These are phyloP conservation scores for Polymixis lichenea DNA, from an alignment of 2,888 invertebrate genomes.

Conservation along the genomic window DNA sequence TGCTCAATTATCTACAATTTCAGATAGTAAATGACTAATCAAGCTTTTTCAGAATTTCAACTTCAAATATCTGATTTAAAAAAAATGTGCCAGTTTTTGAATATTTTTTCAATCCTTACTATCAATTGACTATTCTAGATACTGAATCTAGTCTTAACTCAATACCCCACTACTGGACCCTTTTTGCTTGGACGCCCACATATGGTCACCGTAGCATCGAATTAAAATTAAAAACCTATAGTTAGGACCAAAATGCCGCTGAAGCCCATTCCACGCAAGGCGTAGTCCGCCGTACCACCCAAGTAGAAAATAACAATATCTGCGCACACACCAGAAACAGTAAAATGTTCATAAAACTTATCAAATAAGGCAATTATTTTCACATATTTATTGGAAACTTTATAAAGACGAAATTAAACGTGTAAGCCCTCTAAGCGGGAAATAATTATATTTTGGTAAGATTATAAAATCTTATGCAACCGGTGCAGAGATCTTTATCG, in stretches of 20 bases:
- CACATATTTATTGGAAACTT: slow-evolving; percentile 72
- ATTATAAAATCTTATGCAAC: slow-evolving; percentile 64
- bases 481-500: slow-evolving; percentile 60
- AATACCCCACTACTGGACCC: too few species aligned
- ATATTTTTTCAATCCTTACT: too few species aligned
- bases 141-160: too few species aligned
- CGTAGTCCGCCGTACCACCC: slow-evolving; percentile 52
- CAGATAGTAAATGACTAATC: too few species aligned
- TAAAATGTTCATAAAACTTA: slow-evolving; percentile 65
- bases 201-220: neutral
- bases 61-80: too few species aligned
- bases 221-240: neutral
- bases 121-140: too few species aligned
- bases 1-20: too few species aligned
- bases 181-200: too few species aligned
- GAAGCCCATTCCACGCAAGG: neutral
- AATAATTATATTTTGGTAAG: slow-evolving; percentile 66
- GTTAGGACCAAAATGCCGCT: neutral
- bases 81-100: too few species aligned
- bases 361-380: slow-evolving; percentile 71
- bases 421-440: slow-evolving; percentile 57
- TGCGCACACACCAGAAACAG: slow-evolving; percentile 53
- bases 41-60: too few species aligned
- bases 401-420: slow-evolving; percentile 64
- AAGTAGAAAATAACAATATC: slow-evolving; percentile 52